These are phyloP conservation scores for Drosophila kuntzei DNA, from an alignment of 2,888 invertebrate genomes.

Conservation along the genomic window DNA sequence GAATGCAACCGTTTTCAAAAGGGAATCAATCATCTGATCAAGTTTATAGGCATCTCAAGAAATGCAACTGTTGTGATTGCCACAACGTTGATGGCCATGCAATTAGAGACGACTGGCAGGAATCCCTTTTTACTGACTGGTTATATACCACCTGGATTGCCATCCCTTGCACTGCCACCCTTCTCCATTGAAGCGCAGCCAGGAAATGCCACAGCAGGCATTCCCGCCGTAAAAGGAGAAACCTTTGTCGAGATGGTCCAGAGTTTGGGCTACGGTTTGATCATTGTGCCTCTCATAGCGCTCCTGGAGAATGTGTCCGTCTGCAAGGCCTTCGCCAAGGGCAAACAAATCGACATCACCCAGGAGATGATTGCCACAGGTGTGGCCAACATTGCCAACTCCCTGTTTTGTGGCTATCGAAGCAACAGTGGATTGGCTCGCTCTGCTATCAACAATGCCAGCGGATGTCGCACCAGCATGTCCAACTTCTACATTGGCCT, in stretches of 20 bases:
- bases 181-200: constrained; percentile 87
- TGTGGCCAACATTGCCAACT: constrained; percentile 90
- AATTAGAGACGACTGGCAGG: constrained; percentile 87
- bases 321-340: constrained; percentile 87
- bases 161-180: constrained; percentile 88
- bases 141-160: constrained; percentile 91
- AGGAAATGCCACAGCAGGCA: constrained; percentile 72
- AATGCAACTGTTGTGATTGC: constrained; percentile 92
- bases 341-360: constrained; percentile 93
- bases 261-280: constrained; percentile 92
- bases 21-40: constrained; percentile 88
- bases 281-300: constrained; percentile 94
- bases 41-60: constrained; percentile 91
- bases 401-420: constrained; percentile 93
- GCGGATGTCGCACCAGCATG: constrained; percentile 94
- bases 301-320: constrained; percentile 95
- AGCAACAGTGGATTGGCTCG: constrained; percentile 93
- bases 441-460: constrained; percentile 94
- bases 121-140: constrained; percentile 89
- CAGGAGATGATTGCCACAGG: constrained; percentile 96
- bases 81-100: constrained; percentile 89
- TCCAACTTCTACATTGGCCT: constrained; percentile 93
- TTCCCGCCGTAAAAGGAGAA: constrained; percentile 62
- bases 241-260: constrained; percentile 90
- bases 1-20: constrained; percentile 86